phyloP scores from a whole-genome alignment of 2,888 invertebrate species.

The Sialis fuliginosa region DNA sequence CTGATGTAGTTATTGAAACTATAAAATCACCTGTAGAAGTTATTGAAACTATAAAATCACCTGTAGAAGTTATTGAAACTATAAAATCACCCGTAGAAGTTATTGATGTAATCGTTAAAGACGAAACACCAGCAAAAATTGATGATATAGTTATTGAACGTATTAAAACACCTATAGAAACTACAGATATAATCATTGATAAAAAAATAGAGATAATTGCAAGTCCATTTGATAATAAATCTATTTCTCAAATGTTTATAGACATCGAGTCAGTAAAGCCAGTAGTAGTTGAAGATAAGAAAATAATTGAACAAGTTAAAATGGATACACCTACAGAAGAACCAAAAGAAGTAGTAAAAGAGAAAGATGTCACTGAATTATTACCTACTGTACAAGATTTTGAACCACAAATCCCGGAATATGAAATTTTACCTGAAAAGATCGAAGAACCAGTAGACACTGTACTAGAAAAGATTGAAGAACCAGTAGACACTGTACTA shows the following conservation, averaged over 20 bases:
- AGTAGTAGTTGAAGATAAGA: conserved; percentile 1
- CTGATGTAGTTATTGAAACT: not conserved
- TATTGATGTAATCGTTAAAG: no score
- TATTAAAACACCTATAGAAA: not conserved
- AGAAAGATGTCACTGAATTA: not conserved
- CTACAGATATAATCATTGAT: not conserved
- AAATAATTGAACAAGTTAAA: conserved; percentile 1
- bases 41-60: not conserved
- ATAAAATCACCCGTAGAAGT: not conserved
- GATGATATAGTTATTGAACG: not conserved
- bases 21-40: not conserved
- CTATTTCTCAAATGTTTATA: conserved; percentile 1
- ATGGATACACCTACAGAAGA: conserved; percentile 1
- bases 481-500: conserved; percentile 5
- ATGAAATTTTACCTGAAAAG: conserved; percentile 2
- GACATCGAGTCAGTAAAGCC: not conserved
- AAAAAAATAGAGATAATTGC: conserved; percentile 5
- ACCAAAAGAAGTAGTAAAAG: not conserved
- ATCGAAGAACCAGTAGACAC: conserved; percentile 2
- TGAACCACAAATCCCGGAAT: conserved; percentile 3
- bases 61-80: not conserved
- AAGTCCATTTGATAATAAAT: no score
- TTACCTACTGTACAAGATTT: not conserved
- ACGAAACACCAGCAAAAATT: not conserved
- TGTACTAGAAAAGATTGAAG: not conserved